A percentile compares a stretch with the other conserved stretches of the same genome.
Evolutionary conservation across 2,797 vertebrate species (phyloP).

Genomic region (Hypotaenidia okinawae): DNA sequence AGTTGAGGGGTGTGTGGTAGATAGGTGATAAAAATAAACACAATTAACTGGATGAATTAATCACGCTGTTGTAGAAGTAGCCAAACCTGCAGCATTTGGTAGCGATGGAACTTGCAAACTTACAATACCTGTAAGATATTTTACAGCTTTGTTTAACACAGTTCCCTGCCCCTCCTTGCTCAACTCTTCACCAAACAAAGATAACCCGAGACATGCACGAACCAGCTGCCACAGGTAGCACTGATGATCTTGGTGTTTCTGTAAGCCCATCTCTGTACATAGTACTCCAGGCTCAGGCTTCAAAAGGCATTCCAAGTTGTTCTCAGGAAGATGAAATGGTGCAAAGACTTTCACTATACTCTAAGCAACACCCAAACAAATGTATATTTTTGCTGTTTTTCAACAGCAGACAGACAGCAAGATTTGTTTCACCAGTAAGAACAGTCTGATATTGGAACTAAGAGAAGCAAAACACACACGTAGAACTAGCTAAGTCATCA

Average conservation of each 20-base stretch:
- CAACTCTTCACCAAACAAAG: not conserved
- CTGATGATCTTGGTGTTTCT: too few species aligned
- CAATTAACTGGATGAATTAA: not conserved
- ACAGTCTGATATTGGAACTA: not conserved
- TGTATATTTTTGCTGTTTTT: fast-evolving
- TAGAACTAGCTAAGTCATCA: not conserved
- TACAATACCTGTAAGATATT: too few species aligned
- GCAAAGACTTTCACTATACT: not conserved
- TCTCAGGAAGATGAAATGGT: too few species aligned
- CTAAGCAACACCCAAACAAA: not conserved
- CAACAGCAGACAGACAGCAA: not conserved
- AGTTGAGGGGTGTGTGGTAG: not conserved
- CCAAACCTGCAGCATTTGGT: not conserved
- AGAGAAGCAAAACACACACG: fast-evolving
- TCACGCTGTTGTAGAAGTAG: not conserved
- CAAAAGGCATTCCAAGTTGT: not conserved
- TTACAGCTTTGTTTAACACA: not conserved
- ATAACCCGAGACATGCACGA: not conserved
- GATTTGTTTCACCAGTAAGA: not conserved
- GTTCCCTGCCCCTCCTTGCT: not conserved
- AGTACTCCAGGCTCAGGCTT: not conserved
- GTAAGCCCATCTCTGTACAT: not conserved
- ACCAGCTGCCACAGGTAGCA: not conserved
- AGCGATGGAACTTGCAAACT: not conserved
- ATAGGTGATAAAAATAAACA: not conserved